Base-by-base conservation (phyloP, 1,140 invertebrate species). In the Propsilocerus akamusi region DNA sequence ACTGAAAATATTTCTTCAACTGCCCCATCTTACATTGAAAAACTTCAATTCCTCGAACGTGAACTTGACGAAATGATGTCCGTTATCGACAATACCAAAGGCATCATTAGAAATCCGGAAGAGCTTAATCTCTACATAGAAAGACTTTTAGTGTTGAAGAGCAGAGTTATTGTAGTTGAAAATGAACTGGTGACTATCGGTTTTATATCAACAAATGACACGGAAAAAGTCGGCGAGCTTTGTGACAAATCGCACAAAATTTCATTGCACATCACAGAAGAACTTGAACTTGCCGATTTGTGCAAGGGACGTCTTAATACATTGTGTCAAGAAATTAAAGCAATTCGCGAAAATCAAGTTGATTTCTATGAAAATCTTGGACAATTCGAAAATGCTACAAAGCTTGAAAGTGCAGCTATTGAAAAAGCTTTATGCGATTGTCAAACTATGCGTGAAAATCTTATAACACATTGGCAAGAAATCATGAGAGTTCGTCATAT, bases 91-190 rank as follows among this genome's bases (percentile, higher is more conserved):
- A 72, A 72, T 52, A 73, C 85, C 47, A 77, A 80, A 58, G 81
- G 82, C 1, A 75, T 86, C 0, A 77, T 88, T 12, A 86, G 83
- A 57, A 85, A 76, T 20, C 81, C 85, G 54, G 83, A 87, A 53
- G 83, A 88, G 59, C 66, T 89, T 4, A 77, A 81, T 53, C 63
- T 86, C 1, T 88, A 87, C 56, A 77, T 86, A 20, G 81, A 87
- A 61, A 68, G 83, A 48, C 63, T 88, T 11, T 80, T 85, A 58
- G 79, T 86, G 1, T 70, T 86, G 53, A 80, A 75, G 22, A 73
- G 76, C 2, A 72, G 83, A n/a, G 74, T 85, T 1, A 76, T 77
- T 26, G 72, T 76, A 12, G 83, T 86, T 55, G 78, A 84, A 61
- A 80, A 86, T 56, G 81, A 86, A 56, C 63, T 86, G n/a, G 79